These are phyloP conservation scores for Amphilophus citrinellus DNA, from an alignment of 2,113 vertebrate species.

Conservation along the genomic window DNA sequence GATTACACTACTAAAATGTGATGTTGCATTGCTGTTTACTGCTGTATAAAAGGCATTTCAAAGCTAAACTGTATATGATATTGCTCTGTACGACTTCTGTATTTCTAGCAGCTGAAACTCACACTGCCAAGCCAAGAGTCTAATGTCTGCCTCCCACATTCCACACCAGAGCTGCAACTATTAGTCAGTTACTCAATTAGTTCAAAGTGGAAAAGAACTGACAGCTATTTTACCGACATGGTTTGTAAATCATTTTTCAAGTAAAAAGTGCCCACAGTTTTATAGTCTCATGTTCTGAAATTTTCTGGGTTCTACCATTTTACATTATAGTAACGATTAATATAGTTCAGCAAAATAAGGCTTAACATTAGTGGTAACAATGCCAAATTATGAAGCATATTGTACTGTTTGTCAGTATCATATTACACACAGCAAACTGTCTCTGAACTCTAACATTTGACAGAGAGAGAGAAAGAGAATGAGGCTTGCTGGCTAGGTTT, in stretches of 20 bases:
- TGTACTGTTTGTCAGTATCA: conserved; percentile 5
- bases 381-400: conserved; percentile 11
- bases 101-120: conserved; percentile 67
- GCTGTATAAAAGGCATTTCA: conserved; percentile 30
- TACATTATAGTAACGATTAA: background rate
- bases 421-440: conserved; percentile 32
- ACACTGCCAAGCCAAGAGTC: conserved; percentile 82
- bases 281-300: background rate
- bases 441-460: background rate
- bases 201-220: background rate
- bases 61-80: conserved; percentile 33
- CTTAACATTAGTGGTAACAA: background rate
- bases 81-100: conserved; percentile 36
- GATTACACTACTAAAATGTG: background rate
- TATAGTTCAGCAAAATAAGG: conserved; percentile 28
- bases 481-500: conserved; percentile 25
- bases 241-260: background rate
- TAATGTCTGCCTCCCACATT: conserved; percentile 79
- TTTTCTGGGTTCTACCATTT: background rate
- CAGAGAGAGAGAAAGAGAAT: conserved; percentile 12
- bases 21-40: conserved; percentile 12
- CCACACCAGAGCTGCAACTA: conserved; percentile 57
- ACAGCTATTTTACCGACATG: conserved; percentile 3
- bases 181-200: background rate
- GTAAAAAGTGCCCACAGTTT: background rate